Evolutionary conservation across 1,140 invertebrate species (phyloP).

Genomic region (Campoletis sonorensis): DNA sequence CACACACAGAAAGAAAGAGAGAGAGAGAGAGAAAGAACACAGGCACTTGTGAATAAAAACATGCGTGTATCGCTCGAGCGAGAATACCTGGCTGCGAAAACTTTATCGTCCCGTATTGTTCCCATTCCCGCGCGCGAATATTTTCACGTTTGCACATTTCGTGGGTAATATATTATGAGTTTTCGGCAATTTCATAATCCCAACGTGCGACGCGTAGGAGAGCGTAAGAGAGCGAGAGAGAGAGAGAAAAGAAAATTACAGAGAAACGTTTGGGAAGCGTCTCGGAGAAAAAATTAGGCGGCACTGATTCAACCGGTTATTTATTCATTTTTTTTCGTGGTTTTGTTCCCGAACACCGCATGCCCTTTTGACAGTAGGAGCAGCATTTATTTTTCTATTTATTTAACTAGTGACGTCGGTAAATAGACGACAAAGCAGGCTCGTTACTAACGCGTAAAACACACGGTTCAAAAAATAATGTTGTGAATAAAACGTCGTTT

Average conservation of each 20-base stretch:
- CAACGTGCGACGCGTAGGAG: background rate
- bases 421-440: background rate
- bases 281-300: background rate
- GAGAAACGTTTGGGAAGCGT: background rate
- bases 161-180: background rate
- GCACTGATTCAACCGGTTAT: conserved; percentile 6
- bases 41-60: conserved; percentile 11
- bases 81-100: conserved; percentile 2
- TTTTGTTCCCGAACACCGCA: background rate
- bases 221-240: background rate
- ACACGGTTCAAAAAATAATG: too few species aligned
- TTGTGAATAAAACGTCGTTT: too few species aligned
- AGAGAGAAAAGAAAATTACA: background rate
- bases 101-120: conserved; percentile 8
- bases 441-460: background rate
- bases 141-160: background rate
- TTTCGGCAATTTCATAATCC: background rate
- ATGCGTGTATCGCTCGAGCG: conserved; percentile 1
- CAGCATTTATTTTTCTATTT: background rate
- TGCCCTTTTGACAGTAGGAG: background rate
- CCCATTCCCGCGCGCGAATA: background rate
- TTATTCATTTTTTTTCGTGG: background rate
- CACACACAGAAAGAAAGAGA: too few species aligned
- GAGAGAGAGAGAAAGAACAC: too few species aligned
- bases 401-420: background rate